Evolutionary conservation across 2,888 invertebrate genomes (phyloP), one percentile per base, ranked within the genome.

Genomic region (Pinctada fucata): DNA sequence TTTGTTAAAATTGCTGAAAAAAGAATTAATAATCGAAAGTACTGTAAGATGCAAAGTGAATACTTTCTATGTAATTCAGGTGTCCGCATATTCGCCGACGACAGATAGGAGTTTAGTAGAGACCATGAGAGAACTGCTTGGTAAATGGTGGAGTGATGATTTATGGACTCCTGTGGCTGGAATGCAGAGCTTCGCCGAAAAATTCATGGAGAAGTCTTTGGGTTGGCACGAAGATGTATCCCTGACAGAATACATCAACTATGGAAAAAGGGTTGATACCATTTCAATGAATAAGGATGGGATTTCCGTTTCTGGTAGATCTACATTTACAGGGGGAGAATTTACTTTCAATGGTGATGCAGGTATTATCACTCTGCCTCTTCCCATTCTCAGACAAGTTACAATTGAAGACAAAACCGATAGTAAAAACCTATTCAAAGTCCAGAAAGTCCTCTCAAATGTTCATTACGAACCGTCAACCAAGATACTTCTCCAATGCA

Each of bases 351-450:
- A 31, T 31, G 31, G 80, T 3, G 82, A 84, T 77, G 82, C 82
- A 4, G 83, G 81, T 2, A 76, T 84, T 65, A 4, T 84, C 4
- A 82, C 84, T 6, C 68, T 80, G 0, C 82, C 84, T 4, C 71
- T 84, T 3, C 58, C 75, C 5, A 31, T 31, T 31, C 31, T 31
- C 31, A 31, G 31, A 31, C 31, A 31, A 31, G 31, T 31, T 31
- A 31, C 31, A 31, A 31, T 31, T 31, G 31, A 31, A 31, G 31
- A 31, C 31, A 31, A 31, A 31, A 31, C 31, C 2, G 58, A 75
- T 47, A 16, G 66, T 13, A 63, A 70, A n/a, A 58, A 69, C 45
- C 31, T 31, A 31, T 31, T 31, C 31, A 31, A 31, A 31, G 31
- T 31, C 31, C 31, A 31, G 31, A 31, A 31, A 31, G 82, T 31